Conservation (phyloP, 2,113 vertebrate genomes). For the Ammodytes marinus region DNA sequence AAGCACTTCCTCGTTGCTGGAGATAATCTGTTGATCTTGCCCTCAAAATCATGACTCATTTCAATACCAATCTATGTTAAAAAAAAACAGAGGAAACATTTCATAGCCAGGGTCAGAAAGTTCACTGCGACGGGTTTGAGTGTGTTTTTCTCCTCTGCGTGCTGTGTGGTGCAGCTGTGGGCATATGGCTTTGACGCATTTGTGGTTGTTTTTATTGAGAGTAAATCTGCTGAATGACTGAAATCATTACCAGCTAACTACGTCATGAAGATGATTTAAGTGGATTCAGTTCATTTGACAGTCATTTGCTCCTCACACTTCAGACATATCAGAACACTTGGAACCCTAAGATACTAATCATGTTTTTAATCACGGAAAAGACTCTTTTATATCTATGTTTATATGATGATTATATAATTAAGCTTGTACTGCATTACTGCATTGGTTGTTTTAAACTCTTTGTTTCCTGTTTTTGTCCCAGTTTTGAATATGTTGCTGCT, state of each 20-base stretch:
- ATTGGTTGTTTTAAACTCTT: background rate
- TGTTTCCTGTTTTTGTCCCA: background rate
- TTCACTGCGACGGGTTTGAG: background rate
- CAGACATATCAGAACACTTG: background rate
- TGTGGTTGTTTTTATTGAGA: constrained; percentile 19
- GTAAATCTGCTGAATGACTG: background rate
- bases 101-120: constrained; percentile 2
- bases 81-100: background rate
- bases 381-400: background rate
- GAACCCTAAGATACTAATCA: constrained; percentile 1
- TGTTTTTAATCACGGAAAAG: background rate
- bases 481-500: background rate
- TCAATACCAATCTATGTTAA: background rate
- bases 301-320: background rate
- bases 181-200: background rate
- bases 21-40: background rate
- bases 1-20: background rate
- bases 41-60: background rate
- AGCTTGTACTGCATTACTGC: background rate
- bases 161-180: constrained; percentile 22
- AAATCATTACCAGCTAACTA: background rate
- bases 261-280: constrained; percentile 23
- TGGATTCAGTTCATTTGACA: background rate
- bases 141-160: background rate
- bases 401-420: background rate